Percentiles rank a stretch among this genome's conserved stretches.
phyloP scores from a whole-genome alignment of 2,797 vertebrate species.

The Crenichthys baileyi region DNA sequence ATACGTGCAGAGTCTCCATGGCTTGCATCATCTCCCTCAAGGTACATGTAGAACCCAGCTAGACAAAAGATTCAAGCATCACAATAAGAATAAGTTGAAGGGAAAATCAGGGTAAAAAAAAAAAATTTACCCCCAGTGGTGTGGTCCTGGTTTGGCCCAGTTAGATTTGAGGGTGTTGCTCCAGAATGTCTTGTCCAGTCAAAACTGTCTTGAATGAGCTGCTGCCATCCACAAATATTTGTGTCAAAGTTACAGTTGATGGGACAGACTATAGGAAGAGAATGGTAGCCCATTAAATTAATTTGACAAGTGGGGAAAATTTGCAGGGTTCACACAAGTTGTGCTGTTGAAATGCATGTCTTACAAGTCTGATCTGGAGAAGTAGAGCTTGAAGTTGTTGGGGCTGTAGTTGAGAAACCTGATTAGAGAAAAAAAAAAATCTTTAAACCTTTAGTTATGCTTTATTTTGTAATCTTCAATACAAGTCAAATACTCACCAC shows the following conservation, averaged over 20 bases:
- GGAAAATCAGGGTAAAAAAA: background rate
- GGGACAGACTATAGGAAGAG: constrained; percentile 70
- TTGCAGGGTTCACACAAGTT: background rate
- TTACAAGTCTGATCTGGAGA: constrained; percentile 69
- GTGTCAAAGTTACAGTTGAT: constrained; percentile 82
- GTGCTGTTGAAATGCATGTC: constrained; percentile 7
- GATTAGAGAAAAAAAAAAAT: too few species aligned
- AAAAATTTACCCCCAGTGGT: constrained; percentile 81
- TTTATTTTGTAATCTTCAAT: background rate
- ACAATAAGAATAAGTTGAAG: background rate
- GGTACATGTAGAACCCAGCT: constrained; percentile 83
- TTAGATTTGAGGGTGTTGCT: constrained; percentile 73
- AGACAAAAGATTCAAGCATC: background rate
- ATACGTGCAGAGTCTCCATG: constrained; percentile 78
- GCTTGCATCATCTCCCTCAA: constrained; percentile 66
- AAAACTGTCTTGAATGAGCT: constrained; percentile 79
- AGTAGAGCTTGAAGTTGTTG: constrained; percentile 39
- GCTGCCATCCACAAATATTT: constrained; percentile 82
- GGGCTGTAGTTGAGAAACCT: constrained; percentile 7
- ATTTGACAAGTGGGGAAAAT: background rate
- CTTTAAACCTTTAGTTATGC: background rate
- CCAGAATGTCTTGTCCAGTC: constrained; percentile 81
- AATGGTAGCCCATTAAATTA: background rate
- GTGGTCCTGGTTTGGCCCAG: constrained; percentile 85
- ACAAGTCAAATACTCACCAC: constrained; percentile 73